phyloP scores from a whole-genome alignment of 2,888 invertebrate genomes.

The Smittia sp. region DNA sequence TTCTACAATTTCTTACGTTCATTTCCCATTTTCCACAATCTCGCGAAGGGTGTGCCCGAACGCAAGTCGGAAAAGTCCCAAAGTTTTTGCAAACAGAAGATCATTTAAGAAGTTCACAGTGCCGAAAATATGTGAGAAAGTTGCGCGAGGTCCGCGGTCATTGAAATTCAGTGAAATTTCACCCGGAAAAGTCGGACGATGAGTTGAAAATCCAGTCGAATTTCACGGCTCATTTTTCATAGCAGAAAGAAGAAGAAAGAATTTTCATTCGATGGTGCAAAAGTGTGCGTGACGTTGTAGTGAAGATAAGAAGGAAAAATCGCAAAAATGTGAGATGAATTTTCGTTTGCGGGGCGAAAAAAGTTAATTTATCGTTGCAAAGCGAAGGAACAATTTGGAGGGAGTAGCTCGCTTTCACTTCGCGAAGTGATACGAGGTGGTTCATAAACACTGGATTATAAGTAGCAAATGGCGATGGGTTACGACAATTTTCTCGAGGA shows the following conservation, averaged over 20 bases:
- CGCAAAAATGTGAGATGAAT: slow-evolving; percentile 25
- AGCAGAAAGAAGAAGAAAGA: slow-evolving; percentile 23
- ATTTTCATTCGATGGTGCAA: slow-evolving; percentile 9
- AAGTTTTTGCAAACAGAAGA: slow-evolving; percentile 11
- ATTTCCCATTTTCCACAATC: slow-evolving; percentile 37
- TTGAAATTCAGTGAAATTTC: neutral
- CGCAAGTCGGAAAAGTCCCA: slow-evolving; percentile 24
- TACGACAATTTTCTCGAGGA: slow-evolving; percentile 55
- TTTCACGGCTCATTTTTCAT: slow-evolving; percentile 37
- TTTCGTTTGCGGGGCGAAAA: neutral
- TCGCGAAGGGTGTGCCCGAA: slow-evolving; percentile 38
- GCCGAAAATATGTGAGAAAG: slow-evolving; percentile 15
- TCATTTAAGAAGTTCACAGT: neutral
- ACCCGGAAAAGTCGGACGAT: neutral
- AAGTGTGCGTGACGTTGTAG: neutral
- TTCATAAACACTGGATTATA: neutral
- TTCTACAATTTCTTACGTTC: slow-evolving; percentile 33
- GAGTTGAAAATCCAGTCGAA: neutral
- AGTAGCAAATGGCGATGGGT: slow-evolving; percentile 23
- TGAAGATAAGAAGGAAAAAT: neutral
- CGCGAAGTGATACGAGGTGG: neutral
- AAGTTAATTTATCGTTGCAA: neutral
- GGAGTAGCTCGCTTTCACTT: neutral
- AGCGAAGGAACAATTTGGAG: neutral
- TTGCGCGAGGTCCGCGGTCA: neutral